phyloP scores from a whole-genome alignment of 2,113 vertebrate species.

The Grus americana region DNA sequence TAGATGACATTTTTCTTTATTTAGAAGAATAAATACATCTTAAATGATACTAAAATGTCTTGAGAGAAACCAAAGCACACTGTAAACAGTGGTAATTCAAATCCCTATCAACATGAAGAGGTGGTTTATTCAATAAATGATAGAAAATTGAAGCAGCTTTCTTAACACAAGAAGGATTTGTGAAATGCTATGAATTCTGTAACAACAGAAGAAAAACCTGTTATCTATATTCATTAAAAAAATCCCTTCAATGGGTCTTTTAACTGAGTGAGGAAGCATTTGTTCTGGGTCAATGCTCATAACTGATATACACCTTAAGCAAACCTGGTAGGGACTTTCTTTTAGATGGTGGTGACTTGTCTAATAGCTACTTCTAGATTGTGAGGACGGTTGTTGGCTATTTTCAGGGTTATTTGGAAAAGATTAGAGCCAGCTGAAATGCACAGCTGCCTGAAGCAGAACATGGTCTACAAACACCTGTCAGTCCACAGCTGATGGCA shows the following conservation, averaged over 20 bases:
- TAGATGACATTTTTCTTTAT: neutral
- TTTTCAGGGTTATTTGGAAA: neutral
- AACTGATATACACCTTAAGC: neutral
- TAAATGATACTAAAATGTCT: neutral
- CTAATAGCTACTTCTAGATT: neutral
- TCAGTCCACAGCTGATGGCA: neutral
- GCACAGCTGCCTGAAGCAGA: neutral
- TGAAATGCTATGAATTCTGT: neutral
- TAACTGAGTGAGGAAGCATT: neutral
- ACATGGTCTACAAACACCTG: neutral
- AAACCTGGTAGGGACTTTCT: neutral
- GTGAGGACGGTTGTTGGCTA: neutral
- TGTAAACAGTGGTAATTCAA: neutral
- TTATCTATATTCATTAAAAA: neutral
- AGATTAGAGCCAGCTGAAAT: neutral
- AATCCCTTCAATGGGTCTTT: neutral
- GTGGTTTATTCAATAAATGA: neutral
- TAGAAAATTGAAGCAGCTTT: neutral
- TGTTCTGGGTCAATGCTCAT: neutral
- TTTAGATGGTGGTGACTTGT: neutral
- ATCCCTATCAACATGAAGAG: neutral
- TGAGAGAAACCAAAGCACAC: neutral
- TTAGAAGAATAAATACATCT: neutral
- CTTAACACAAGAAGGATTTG: neutral
- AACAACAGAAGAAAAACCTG: neutral